Percentiles rank a stretch among this genome's conserved stretches.
Conservation (phyloP, 2,888 invertebrate genomes). For the Scaptomyza flava region DNA sequence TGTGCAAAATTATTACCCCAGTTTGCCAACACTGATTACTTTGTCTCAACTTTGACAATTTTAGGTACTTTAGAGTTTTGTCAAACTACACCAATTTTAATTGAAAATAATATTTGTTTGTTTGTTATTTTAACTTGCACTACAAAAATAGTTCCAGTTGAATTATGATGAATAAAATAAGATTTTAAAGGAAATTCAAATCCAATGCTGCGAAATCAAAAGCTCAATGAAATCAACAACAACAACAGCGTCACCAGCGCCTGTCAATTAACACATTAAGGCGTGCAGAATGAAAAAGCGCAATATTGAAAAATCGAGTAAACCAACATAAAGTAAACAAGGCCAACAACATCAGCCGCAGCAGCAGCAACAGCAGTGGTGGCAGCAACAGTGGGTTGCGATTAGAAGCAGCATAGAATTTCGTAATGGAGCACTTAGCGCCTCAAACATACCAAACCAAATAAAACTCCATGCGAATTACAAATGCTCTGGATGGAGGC, state of each 20-base stretch:
- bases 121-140: no score
- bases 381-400: slow-evolving; percentile 36
- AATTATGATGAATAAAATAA: no score
- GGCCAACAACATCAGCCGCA: slow-evolving; percentile 56
- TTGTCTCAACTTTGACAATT: not conserved
- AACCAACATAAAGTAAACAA: slow-evolving; percentile 53
- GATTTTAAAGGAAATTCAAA: slow-evolving; percentile 43
- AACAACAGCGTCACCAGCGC: slow-evolving; percentile 49
- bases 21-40: not conserved
- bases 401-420: slow-evolving; percentile 81
- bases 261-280: slow-evolving; percentile 78
- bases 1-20: not conserved
- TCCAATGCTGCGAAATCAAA: slow-evolving; percentile 41
- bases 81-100: no score
- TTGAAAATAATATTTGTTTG: no score
- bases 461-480: slow-evolving; percentile 15
- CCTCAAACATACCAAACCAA: slow-evolving; percentile 34
- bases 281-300: slow-evolving; percentile 52
- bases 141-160: no score
- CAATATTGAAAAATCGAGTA: slow-evolving; percentile 32
- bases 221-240: slow-evolving; percentile 52
- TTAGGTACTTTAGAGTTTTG: no score
- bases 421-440: slow-evolving; percentile 78
- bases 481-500: slow-evolving; percentile 23
- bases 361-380: slow-evolving; percentile 33